phyloP scores from a whole-genome alignment of 2,797 vertebrate species.

The Varecia variegata region DNA sequence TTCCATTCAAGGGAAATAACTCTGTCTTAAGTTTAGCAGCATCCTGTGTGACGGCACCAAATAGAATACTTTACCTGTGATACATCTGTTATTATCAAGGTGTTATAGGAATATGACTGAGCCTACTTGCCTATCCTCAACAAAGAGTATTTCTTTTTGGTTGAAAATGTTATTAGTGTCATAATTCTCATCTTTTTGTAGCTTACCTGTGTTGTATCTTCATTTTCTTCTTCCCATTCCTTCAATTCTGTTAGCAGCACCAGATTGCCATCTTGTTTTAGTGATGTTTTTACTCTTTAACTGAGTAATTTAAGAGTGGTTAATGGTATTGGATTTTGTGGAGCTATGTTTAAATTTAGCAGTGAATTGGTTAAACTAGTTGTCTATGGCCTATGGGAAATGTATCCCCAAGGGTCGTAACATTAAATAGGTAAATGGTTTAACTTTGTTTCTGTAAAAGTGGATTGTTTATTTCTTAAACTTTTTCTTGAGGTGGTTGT shows the following conservation, averaged over 20 bases:
- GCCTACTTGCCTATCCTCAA: not conserved
- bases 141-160: conserved; percentile 19
- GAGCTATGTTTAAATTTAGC: not conserved
- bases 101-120: not conserved
- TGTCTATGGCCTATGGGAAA: conserved; percentile 14
- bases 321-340: conserved; percentile 41
- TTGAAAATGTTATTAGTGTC: conserved; percentile 20
- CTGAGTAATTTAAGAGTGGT: not conserved
- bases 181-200: conserved; percentile 41
- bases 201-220: not conserved
- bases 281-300: not conserved
- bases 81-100: not conserved
- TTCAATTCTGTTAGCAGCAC: not conserved
- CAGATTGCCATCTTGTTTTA: conserved; percentile 12
- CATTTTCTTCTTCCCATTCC: conserved; percentile 16
- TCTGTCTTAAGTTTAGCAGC: not conserved
- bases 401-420: not conserved
- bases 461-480: conserved; percentile 47
- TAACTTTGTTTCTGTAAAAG: conserved; percentile 55
- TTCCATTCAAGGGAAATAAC: not conserved
- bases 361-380: conserved; percentile 29
- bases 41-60: not conserved
- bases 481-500: conserved; percentile 59
- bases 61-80: not conserved
- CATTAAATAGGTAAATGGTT: conserved; percentile 50